Conservation (phyloP, 2,797 vertebrate genomes). For the Euthynnus affinis region DNA sequence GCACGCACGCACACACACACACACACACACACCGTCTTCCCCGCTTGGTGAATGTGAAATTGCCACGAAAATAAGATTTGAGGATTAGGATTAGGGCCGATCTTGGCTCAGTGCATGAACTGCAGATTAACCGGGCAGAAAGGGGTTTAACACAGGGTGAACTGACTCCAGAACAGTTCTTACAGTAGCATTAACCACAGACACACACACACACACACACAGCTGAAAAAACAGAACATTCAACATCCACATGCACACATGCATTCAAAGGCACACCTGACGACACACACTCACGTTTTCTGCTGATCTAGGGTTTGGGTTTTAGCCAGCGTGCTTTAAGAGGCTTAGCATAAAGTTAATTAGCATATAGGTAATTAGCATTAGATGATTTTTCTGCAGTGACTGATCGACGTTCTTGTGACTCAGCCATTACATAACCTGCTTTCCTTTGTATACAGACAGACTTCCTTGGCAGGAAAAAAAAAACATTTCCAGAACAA, state of each 20-base stretch:
- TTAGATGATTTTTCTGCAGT: conserved; percentile 46
- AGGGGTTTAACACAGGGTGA: conserved; percentile 29
- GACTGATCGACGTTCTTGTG: conserved; percentile 49
- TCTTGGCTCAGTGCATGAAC: conserved; percentile 15
- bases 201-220: conserved; percentile 5
- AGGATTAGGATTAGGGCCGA: conserved; percentile 42
- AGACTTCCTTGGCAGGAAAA: conserved; percentile 22
- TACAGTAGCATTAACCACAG: conserved; percentile 1
- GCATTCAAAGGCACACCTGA: conserved; percentile 16
- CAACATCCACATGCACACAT: not conserved
- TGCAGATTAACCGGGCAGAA: conserved; percentile 28
- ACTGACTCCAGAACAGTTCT: conserved; percentile 26
- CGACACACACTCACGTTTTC: not conserved
- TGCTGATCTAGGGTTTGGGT: conserved; percentile 30
- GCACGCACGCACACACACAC: not conserved
- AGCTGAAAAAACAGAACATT: not conserved
- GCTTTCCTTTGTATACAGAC: conserved; percentile 21
- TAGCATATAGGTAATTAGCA: conserved; percentile 53
- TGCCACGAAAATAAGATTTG: conserved; percentile 6
- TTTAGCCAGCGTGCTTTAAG: conserved; percentile 29
- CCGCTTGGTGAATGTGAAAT: conserved; percentile 2
- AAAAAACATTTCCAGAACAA: conserved; percentile 7
- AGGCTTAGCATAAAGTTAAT: conserved; percentile 49
- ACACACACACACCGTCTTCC: not conserved
- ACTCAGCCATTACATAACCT: conserved; percentile 35